Evolutionary conservation across 2,113 vertebrate genomes (phyloP), one percentile per base, ranked within the genome.

Genomic region (Malurus elegans): DNA sequence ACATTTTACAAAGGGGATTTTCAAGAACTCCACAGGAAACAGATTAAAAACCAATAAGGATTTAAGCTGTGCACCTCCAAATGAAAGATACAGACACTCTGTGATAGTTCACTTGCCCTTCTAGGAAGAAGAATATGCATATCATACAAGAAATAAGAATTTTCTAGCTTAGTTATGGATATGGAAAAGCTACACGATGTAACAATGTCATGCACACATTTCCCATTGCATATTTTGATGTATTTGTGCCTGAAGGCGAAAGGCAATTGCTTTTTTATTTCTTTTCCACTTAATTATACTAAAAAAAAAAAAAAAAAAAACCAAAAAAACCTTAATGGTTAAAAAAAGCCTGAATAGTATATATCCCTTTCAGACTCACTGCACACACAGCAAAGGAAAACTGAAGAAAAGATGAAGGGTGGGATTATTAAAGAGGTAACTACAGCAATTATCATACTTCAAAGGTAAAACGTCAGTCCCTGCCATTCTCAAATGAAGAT

Each of bases 141-240:
- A 87, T 95, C 18, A 28, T 36, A 91, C 67, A 93, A 97, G 91
- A 98, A 97, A 93, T 95, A 95, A 97, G 92, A 95, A 92, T 94
- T 88, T 83, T 84, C 94, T 75, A 94, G 88, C 78, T 94, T 95
- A 94, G 45, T 75, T 66, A 91, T 78, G 82, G 88, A 78, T 94
- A 94, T 85, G 85, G 86, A 92, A 95, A 97, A 96, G 75, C 93
- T 91, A 95, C 72, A 92, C 6, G 18, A 96, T 89, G 84, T 76
- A 97, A 96, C 79, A 91, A 96, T 81, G 71, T 97, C 98, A 98
- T 97, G 97, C 97, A 97, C 19, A 61, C 83, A 71, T 94, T 95
- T 96, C 91, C 95, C 47, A 90, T 79, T 86, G 94, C 94, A 95
- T 95, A 94, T 96, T 95, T 96, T 70, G 80, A 95, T 96, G 90